A percentile compares a stretch with the other conserved stretches of the same genome.
Evolutionary conservation across 2,113 vertebrate genomes (phyloP).

Genomic region (Phainopepla nitens): DNA sequence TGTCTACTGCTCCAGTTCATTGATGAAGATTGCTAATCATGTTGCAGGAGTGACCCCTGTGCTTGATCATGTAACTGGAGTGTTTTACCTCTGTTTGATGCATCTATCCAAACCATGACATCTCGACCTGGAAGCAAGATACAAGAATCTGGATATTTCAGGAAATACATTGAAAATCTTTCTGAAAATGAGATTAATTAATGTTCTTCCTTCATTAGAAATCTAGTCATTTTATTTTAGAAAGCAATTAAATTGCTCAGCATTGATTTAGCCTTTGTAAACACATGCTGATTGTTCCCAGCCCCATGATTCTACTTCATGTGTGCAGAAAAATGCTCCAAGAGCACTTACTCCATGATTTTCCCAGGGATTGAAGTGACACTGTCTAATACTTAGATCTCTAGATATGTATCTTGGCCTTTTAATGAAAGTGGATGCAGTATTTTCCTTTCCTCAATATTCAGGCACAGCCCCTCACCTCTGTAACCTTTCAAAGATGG

Average conservation of each 20-base stretch:
- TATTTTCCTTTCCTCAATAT: neutral
- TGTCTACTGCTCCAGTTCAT: neutral
- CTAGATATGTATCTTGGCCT: neutral
- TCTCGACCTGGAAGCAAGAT: neutral
- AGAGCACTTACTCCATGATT: neutral
- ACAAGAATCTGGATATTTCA: neutral
- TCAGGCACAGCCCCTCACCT: neutral
- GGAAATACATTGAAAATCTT: neutral
- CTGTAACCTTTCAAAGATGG: neutral
- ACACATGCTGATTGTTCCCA: neutral
- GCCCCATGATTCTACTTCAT: neutral
- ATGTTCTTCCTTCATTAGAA: neutral
- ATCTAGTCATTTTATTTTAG: neutral
- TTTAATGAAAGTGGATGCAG: neutral
- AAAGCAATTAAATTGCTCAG: neutral
- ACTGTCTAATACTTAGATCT: neutral
- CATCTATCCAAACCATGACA: neutral
- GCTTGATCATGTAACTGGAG: neutral
- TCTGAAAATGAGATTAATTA: neutral
- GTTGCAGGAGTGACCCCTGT: neutral
- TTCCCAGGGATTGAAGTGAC: neutral
- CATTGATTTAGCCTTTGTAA: neutral
- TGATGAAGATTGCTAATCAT: neutral
- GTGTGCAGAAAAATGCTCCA: neutral
- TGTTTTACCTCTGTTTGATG: neutral